phyloP scores from a whole-genome alignment of 2,113 vertebrate species.

The Euleptes europaea region DNA sequence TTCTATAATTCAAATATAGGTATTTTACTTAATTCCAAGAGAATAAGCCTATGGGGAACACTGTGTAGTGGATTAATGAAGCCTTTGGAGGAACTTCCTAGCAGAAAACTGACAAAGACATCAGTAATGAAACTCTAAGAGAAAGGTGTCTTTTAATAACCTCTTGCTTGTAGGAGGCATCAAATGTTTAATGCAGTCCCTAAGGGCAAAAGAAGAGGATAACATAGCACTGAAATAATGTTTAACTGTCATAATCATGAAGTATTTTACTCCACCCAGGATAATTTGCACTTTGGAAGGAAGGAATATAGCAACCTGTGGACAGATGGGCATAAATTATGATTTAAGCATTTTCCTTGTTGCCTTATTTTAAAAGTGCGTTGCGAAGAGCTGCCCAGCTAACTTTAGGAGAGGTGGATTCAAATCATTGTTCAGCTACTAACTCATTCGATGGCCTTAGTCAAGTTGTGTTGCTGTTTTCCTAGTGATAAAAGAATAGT shows the following conservation, averaged over 20 bases:
- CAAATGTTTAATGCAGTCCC: not conserved
- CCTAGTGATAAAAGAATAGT: not conserved
- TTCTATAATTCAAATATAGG: not conserved
- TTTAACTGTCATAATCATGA: not conserved
- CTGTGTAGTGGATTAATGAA: not conserved
- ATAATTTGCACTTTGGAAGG: conserved; percentile 2
- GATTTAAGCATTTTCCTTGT: conserved; percentile 16
- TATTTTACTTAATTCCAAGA: not conserved
- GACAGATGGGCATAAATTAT: conserved; percentile 25
- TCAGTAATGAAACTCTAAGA: not conserved
- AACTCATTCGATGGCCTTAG: not conserved
- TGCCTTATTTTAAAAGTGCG: not conserved
- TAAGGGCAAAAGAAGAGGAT: not conserved
- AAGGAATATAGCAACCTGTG: conserved; percentile 12
- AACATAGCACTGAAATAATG: conserved; percentile 19
- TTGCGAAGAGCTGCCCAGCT: conserved; percentile 5
- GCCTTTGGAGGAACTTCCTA: not conserved
- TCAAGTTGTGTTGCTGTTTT: not conserved
- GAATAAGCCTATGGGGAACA: conserved; percentile 1
- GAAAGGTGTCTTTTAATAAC: not conserved
- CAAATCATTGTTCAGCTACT: not conserved
- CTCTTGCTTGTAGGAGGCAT: not conserved
- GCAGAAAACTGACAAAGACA: not conserved
- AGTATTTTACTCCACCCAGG: conserved; percentile 14
- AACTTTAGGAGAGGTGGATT: not conserved